phyloP scores from a whole-genome alignment of 2,888 invertebrate genomes.

The Auanema sp. region DNA sequence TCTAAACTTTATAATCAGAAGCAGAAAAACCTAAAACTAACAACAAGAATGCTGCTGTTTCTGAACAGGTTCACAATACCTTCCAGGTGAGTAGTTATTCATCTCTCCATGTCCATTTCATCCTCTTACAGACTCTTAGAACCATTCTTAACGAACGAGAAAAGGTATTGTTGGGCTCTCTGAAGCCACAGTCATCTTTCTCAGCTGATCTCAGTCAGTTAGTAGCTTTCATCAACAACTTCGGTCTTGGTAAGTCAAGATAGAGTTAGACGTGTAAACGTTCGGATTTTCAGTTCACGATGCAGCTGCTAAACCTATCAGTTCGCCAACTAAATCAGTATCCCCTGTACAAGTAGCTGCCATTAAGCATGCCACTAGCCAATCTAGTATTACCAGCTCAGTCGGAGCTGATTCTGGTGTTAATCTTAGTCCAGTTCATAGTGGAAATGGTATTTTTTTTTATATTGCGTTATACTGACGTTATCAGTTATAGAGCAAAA shows the following conservation, averaged over 20 bases:
- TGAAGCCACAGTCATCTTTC: no score
- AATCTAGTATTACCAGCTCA: constrained; percentile 54
- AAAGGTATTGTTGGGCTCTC: constrained; percentile 30
- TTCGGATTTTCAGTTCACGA: neutral
- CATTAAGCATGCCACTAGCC: constrained; percentile 56
- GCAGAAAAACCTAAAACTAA: neutral
- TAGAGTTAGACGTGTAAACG: neutral
- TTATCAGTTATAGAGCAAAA: constrained; percentile 35
- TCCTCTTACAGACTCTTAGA: constrained; percentile 29
- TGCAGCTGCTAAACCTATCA: constrained; percentile 19
- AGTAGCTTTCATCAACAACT: no score
- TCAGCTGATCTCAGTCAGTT: no score
- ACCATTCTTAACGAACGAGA: constrained; percentile 44
- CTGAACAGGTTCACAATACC: neutral
- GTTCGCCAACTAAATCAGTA: constrained; percentile 22
- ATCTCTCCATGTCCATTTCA: neutral
- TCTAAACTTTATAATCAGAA: neutral
- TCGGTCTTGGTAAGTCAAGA: neutral
- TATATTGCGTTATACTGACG: constrained; percentile 6
- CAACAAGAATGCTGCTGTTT: no score
- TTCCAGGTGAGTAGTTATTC: neutral
- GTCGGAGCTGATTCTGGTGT: constrained; percentile 58
- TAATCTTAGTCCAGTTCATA: constrained; percentile 50
- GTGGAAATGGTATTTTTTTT: constrained; percentile 27
- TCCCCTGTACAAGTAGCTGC: constrained; percentile 33